phyloP scores from a whole-genome alignment of 2,113 vertebrate genomes.

The Paedocypris sp. region DNA sequence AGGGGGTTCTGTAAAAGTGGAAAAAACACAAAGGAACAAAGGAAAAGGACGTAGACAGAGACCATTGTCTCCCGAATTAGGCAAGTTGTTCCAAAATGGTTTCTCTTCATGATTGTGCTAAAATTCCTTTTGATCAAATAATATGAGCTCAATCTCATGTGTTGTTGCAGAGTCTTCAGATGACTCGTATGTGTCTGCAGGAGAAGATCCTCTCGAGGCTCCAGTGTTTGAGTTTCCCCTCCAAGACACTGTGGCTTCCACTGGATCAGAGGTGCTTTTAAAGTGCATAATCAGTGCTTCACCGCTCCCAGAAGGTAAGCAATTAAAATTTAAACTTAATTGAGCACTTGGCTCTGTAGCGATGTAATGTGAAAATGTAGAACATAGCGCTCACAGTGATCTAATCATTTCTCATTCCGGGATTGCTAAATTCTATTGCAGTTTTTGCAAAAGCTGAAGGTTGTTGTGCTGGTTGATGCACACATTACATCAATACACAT shows the following conservation, averaged over 20 bases:
- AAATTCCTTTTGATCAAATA: too few relatives aligned
- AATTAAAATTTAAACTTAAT: background rate
- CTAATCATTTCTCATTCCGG: too few relatives aligned
- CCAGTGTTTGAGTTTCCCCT: slow-evolving; percentile 89
- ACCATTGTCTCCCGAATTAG: slow-evolving; percentile 82
- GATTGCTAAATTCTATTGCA: too few relatives aligned
- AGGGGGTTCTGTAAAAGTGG: slow-evolving; percentile 56
- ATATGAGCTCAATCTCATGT: background rate
- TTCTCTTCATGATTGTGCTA: too few relatives aligned
- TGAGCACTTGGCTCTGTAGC: background rate
- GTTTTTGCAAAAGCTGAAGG: too few relatives aligned
- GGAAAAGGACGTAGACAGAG: slow-evolving; percentile 74
- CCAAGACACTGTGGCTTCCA: slow-evolving; percentile 64
- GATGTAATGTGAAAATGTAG: background rate
- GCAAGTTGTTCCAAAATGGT: slow-evolving; percentile 49
- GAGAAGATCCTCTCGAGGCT: slow-evolving; percentile 85
- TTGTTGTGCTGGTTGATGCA: too few relatives aligned
- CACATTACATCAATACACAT: too few relatives aligned
- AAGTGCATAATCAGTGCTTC: slow-evolving; percentile 85
- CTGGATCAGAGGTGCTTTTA: slow-evolving; percentile 75
- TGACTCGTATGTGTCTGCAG: slow-evolving; percentile 92
- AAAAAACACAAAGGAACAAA: slow-evolving; percentile 64
- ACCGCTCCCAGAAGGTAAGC: slow-evolving; percentile 79
- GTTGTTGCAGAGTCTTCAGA: slow-evolving; percentile 80
- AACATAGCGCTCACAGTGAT: background rate